These are phyloP conservation scores for Dipodomys ordii DNA, from an alignment of 2,113 vertebrate genomes.

Conservation along the genomic window DNA sequence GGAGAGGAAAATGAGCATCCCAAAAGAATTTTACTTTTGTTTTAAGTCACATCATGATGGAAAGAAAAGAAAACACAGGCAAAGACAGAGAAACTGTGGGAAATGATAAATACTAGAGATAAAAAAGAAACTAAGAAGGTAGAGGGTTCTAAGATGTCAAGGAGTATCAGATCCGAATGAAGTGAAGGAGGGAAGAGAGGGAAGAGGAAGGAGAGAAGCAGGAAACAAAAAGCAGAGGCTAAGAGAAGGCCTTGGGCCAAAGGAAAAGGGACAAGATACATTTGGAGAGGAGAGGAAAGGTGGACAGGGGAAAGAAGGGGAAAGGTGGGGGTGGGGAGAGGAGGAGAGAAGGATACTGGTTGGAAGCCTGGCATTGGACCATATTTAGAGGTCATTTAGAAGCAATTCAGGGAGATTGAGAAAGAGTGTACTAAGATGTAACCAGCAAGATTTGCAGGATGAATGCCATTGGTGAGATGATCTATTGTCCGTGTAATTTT, in stretches of 20 bases:
- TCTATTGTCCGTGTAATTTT: slow-evolving; percentile 54
- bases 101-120: background rate
- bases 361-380: background rate
- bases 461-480: slow-evolving; percentile 14
- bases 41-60: background rate
- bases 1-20: background rate
- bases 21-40: background rate
- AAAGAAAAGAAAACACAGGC: background rate
- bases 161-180: background rate
- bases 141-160: background rate
- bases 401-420: background rate
- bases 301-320: background rate
- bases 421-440: slow-evolving; percentile 20
- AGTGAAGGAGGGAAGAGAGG: background rate
- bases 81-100: background rate
- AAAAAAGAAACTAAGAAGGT: background rate
- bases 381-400: background rate
- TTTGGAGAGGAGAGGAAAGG: too few species aligned
- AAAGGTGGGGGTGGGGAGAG: background rate
- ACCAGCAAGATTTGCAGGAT: slow-evolving; percentile 4
- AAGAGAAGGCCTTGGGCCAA: background rate
- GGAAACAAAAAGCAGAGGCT: too few species aligned
- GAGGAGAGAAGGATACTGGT: background rate
- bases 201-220: too few species aligned
- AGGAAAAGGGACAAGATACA: background rate